Evolutionary conservation across 2,797 vertebrate genomes (phyloP).

Genomic region (Arctocebus calabarensis): DNA sequence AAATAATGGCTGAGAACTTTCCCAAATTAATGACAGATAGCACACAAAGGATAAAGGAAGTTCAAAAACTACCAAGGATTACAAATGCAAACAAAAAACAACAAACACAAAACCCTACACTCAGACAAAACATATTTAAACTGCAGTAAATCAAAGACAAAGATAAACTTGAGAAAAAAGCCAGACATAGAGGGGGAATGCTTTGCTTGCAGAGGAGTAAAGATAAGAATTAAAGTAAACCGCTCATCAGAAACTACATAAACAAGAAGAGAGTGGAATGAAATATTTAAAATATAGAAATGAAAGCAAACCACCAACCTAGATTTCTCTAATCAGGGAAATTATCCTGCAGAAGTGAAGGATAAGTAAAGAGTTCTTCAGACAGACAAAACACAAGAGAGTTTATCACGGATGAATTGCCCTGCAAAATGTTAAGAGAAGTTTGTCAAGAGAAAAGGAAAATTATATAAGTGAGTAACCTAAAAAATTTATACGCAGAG

Average conservation of each 20-base stretch:
- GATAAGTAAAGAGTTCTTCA: neutral
- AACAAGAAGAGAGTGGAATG: neutral
- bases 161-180: neutral
- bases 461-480: neutral
- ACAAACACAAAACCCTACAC: neutral
- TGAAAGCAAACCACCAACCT: neutral
- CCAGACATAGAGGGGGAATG: neutral
- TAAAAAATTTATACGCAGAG: neutral
- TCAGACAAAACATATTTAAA: neutral
- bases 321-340: neutral
- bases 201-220: neutral
- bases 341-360: neutral
- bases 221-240: neutral
- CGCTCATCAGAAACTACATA: neutral
- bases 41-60: neutral
- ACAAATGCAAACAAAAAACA: neutral
- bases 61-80: neutral
- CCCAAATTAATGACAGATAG: neutral
- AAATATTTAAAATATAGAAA: neutral
- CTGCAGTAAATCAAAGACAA: neutral
- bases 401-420: neutral
- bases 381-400: neutral
- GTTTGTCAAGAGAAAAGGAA: neutral
- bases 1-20: neutral
- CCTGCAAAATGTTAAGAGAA: neutral